Base-by-base conservation (phyloP, 30 jellyfish, hydroid and myxozoan genomes). In the Cassiopea xamachana region DNA sequence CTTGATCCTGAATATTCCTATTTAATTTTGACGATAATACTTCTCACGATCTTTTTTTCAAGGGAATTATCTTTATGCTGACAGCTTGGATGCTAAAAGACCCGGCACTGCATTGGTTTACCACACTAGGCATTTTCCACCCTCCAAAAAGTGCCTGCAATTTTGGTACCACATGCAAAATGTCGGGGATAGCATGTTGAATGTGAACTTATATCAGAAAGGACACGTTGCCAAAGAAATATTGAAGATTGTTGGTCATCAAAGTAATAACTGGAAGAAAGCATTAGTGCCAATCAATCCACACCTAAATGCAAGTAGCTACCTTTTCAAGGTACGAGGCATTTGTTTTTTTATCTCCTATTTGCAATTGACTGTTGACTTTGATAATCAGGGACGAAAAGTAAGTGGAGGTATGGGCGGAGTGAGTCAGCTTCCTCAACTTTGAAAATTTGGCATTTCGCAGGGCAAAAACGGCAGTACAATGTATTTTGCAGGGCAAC, bases 101-200 rank as follows among this genome's bases (percentile, higher is more conserved):
- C 95, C 90, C 2, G 87, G 90, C 49, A 39, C 46, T 46, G 85
- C 95, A 1, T 60, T 88, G 55, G 60, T 51, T 27, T 88, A 88
- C 89, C 73, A 70, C 59, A 70, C 95, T 13, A 70, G 68, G 86
- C 76, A 77, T 18, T 77, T 88, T 47, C 69, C 88, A 58, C 95
- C 95, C 4, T 14, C 90, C 10, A 77, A 46, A 60, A 79, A 79
- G 47, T 88, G 95, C 73, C 85, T 88, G 9, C 95, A 80, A 68
- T 88, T 88, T 60, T 88, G 95, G 95, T 79, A 88, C 61, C 84
- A 77, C 81, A 88, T 88, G 95, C 89, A 78, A 55, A 82, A 73
- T 15, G 86, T 58, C 69, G 95, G 90, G 45, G n/a, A 67, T 61
- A 61, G 87, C 62, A 59, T 73, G n/a, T 75, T 88, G n/a, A 50